Evolutionary conservation across 2,888 invertebrate species (phyloP), one percentile per base, ranked within the genome.

Genomic region (Dolomedes plantarius): DNA sequence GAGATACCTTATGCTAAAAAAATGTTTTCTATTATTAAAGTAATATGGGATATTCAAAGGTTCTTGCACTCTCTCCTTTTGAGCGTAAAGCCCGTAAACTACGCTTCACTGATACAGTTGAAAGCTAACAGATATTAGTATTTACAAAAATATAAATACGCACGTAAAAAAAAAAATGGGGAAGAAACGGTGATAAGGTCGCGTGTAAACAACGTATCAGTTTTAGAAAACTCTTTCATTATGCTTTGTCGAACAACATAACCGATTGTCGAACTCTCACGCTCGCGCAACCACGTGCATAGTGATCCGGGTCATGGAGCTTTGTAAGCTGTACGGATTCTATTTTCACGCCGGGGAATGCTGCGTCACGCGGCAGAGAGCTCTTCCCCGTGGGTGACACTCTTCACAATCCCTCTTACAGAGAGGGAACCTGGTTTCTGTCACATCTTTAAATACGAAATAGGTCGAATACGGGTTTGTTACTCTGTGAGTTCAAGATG

Each of bases 291-390:
- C 19, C 56, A 56, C 56, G 56, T 56, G 56, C 56, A 56, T 56
- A 56, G 56, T 56, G 56, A 56, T 56, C 56, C 56, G 56, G 56
- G 56, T 56, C 56, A 56, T 56, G 16, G 23, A 56, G 11, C 5
- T 23, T 19, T 7, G 9, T n/a, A n/a, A 11, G 46, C 16, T 2
- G 46, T 16, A 46, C n/a, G 23, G 56, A 56, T 23, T 56, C 56
- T 56, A 23, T 56, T 56, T 56, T 56, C 56, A 23, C 23, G 11
- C 1, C 56, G 19, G 1, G 16, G 16, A 16, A 23, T 56, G 19
- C 56, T 23, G 16, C 1, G 5, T 19, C 56, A 56, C 23, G 56
- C 41, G 16, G 16, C 16, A n/a, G n/a, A n/a, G n/a, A n/a, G n/a
- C 23, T 1, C 23, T 56, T 23, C 56, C 56, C 23, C 36, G 56